These are phyloP conservation scores for Toxotes jaculatrix DNA, from an alignment of 2,113 vertebrate genomes.

Conservation along the genomic window DNA sequence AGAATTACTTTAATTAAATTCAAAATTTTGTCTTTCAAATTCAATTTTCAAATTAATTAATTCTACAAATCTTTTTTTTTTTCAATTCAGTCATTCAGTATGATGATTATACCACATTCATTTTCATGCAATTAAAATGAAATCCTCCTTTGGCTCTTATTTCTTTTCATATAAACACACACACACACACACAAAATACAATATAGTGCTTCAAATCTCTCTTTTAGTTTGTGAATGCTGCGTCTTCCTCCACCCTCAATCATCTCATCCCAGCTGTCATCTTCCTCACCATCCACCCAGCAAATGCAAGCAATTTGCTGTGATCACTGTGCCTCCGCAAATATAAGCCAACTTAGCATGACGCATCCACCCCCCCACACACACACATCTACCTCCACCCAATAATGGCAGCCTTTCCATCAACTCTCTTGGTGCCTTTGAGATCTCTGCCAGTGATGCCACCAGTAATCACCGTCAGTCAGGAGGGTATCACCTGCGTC, in stretches of 20 bases:
- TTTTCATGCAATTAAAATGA: conserved; percentile 37
- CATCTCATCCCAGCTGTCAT: conserved; percentile 68
- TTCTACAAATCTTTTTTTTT: conserved; percentile 6
- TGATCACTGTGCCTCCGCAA: conserved; percentile 64
- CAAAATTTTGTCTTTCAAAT: conserved; percentile 10
- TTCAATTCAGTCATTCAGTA: not conserved
- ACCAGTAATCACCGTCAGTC: conserved; percentile 74
- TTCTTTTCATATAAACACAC: conserved; percentile 43
- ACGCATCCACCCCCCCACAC: conserved; percentile 38
- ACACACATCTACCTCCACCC: conserved; percentile 56
- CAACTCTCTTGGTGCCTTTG: conserved; percentile 43
- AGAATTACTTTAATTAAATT: conserved; percentile 19
- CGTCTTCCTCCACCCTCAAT: conserved; percentile 58
- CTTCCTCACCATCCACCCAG: conserved; percentile 62
- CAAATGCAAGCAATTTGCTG: conserved; percentile 64
- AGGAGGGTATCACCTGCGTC: conserved; percentile 67
- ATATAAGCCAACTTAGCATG: conserved; percentile 57
- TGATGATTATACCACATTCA: conserved; percentile 47
- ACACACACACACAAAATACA: conserved; percentile 24
- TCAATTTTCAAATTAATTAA: conserved; percentile 20
- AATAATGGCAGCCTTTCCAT: conserved; percentile 53
- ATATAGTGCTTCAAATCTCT: conserved; percentile 39
- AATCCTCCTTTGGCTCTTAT: conserved; percentile 13
- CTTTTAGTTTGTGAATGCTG: conserved; percentile 42
- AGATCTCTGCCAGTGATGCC: conserved; percentile 62